Conservation (phyloP, 2,888 invertebrate species). For the Cephus rjabovi region DNA sequence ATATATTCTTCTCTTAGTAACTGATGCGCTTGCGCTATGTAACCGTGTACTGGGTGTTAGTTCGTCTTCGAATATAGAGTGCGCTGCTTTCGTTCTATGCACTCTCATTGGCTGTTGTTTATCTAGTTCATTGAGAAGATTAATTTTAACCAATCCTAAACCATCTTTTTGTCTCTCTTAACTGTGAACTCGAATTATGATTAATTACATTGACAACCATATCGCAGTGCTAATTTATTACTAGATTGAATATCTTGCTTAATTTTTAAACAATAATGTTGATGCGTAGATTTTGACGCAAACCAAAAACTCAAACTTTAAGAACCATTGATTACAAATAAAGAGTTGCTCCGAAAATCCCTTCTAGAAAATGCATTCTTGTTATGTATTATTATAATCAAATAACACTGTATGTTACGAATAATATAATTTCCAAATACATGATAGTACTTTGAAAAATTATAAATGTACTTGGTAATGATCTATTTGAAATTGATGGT, state of each 20-base stretch:
- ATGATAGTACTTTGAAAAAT: background rate
- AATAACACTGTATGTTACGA: background rate
- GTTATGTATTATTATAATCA: background rate
- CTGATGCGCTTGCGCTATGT: background rate
- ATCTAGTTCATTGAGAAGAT: background rate
- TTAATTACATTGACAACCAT: background rate
- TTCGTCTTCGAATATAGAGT: background rate
- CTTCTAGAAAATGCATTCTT: background rate
- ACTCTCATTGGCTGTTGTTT: background rate
- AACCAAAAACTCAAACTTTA: background rate
- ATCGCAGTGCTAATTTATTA: background rate
- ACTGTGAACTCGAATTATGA: background rate
- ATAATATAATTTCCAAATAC: background rate
- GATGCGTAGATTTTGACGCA: background rate
- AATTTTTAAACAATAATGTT: background rate
- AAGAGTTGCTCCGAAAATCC: background rate
- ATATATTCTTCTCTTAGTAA: background rate
- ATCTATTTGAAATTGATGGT: background rate
- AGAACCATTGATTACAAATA: background rate
- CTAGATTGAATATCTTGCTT: background rate
- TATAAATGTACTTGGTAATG: background rate
- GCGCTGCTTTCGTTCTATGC: background rate
- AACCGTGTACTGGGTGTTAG: background rate
- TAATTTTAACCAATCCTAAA: background rate
- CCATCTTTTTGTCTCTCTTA: background rate